phyloP scores from a whole-genome alignment of 2,888 invertebrate species.

The Cantharis rufa region DNA sequence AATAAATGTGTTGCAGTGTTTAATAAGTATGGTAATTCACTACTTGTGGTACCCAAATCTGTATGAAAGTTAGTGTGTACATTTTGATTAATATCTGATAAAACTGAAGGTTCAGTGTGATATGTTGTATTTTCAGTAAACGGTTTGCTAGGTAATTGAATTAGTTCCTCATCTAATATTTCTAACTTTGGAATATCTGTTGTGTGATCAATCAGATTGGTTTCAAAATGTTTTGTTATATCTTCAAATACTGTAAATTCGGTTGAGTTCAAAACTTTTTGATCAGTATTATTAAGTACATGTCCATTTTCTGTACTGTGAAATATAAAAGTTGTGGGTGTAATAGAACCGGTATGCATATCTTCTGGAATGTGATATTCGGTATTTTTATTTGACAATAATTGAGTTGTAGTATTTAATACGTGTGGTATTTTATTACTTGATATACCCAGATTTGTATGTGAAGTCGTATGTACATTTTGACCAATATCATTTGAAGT shows the following conservation, averaged over 20 bases:
- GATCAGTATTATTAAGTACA: no score
- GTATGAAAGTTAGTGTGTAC: background rate
- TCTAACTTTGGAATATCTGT: background rate
- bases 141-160: background rate
- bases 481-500: no score
- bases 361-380: background rate
- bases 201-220: background rate
- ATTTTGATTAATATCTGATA: background rate
- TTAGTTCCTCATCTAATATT: conserved; percentile 1
- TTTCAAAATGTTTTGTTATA: background rate
- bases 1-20: background rate
- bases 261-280: background rate
- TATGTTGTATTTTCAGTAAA: background rate
- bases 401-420: background rate
- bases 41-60: background rate
- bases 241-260: background rate
- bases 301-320: no score
- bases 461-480: background rate
- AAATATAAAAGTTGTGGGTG: background rate
- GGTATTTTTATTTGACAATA: background rate
- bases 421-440: background rate
- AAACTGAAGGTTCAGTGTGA: background rate
- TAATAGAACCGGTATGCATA: background rate
- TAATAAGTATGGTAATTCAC: background rate
- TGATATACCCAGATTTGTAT: background rate